Base-by-base conservation (phyloP, 1,140 invertebrate genomes). In the Drosophila tsacasi region DNA sequence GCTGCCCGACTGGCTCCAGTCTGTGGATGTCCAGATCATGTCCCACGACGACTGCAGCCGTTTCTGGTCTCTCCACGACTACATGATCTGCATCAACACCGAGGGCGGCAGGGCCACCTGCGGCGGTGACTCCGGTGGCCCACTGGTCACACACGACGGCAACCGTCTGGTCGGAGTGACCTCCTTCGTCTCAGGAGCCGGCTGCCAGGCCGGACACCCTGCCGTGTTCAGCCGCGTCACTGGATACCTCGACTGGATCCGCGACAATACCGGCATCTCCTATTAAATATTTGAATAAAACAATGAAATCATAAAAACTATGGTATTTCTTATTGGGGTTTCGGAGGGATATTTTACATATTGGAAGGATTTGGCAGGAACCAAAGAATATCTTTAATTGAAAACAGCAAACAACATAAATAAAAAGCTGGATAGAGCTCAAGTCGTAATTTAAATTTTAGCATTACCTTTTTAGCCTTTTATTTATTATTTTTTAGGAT, bases 91-190 rank as follows among this genome's bases (percentile, higher is more conserved):
- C 76, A 78, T 86, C 46, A 50, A 76, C n/a, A 85, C 84, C 23
- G 59, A 72, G 7, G 58, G 69, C 3, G 87, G 82, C 25, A 82
- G 65, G 55, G 92, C 91, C 8, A 92, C 91, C 19, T 92, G 91
- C 76, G 74, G 85, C 47, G 94, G 94, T 66, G 94, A 95, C 92
- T 94, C 94, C 64, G 94, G 94, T 55, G 94, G 94, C 35, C 93
- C 94, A 12, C 75, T 95, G 65, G 92, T 93, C 0, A 59, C 46
- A 13, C 49, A 68, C 19, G 69, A 84, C 13, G 59, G 79, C 42
- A 65, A 69, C 59, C 61, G 71, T 32, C 55, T 85, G 35, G 62
- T 76, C 5, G 74, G 74, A 65, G 67, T 83, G 65, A 44, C 83
- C 58, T 79, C 81, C 58, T 69, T 61, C 37, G 82, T 57, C 3